Evolutionary conservation across 2,888 invertebrate genomes (phyloP).

Genomic region (Ischnura elegans): DNA sequence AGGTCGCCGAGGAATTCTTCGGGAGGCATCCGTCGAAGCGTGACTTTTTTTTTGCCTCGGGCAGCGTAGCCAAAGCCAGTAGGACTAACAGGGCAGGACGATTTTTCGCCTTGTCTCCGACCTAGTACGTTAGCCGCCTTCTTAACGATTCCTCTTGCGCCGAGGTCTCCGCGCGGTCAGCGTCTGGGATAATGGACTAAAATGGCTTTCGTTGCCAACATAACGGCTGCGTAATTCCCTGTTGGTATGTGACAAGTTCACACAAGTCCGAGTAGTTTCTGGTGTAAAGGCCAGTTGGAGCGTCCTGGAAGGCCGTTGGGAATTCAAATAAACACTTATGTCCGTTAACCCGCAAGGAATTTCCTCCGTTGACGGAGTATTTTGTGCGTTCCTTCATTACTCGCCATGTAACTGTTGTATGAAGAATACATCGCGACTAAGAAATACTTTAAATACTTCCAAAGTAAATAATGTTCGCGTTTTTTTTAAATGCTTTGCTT

Average conservation of each 20-base stretch:
- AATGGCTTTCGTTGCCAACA: constrained; percentile 12
- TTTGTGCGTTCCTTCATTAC: no score
- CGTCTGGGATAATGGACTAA: constrained; percentile 9
- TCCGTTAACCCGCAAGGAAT: no score
- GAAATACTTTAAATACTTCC: no score
- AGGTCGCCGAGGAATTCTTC: not conserved
- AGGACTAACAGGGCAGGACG: not conserved
- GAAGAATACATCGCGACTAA: no score
- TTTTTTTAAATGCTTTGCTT: no score
- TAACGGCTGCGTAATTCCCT: constrained; percentile 18
- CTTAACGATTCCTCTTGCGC: not conserved
- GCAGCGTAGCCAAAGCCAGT: not conserved
- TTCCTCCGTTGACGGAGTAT: no score
- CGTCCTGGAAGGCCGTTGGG: not conserved
- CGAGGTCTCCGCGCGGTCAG: not conserved
- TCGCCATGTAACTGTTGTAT: no score
- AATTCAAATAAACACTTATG: not conserved
- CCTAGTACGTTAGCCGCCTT: no score
- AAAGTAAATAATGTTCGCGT: no score
- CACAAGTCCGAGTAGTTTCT: not conserved
- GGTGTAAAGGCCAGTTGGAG: not conserved
- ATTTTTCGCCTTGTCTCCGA: not conserved
- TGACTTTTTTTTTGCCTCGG: no score
- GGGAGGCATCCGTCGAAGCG: no score
- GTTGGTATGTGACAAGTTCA: not conserved